Conservation (phyloP, 2,113 vertebrate species). For the human (Homo sapiens) region DNA sequence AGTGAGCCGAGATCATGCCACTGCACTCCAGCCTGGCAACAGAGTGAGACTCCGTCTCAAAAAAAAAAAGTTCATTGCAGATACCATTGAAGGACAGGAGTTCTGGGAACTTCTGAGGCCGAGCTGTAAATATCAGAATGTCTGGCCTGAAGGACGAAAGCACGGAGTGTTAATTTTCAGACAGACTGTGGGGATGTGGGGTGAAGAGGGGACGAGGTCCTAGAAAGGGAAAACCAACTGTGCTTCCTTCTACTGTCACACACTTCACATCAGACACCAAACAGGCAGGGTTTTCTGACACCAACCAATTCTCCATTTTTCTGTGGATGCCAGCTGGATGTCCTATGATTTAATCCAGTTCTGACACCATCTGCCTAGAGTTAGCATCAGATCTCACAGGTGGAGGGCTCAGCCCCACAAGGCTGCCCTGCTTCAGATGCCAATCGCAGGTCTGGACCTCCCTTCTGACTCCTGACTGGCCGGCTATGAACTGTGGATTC, state of each 20-base stretch:
- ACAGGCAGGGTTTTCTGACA: neutral
- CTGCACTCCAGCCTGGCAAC: too few species aligned
- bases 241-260: neutral
- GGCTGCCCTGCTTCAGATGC: neutral
- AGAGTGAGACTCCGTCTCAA: too few species aligned
- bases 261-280: neutral
- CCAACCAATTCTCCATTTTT: neutral
- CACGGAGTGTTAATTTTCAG: neutral
- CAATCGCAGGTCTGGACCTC: neutral
- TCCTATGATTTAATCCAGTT: neutral
- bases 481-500: neutral
- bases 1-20: too few species aligned
- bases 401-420: neutral
- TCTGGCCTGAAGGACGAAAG: neutral
- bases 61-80: neutral
- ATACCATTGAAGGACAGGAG: rapidly evolving
- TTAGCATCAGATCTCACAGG: neutral
- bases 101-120: neutral
- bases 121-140: neutral
- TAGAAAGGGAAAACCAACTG: neutral
- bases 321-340: neutral
- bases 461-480: neutral
- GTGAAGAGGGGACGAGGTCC: neutral
- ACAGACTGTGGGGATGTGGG: neutral
- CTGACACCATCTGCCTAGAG: neutral